Evolutionary conservation across 2,113 vertebrate genomes (phyloP), one percentile per base, ranked within the genome.

Genomic region (Triplophysa rosa): DNA sequence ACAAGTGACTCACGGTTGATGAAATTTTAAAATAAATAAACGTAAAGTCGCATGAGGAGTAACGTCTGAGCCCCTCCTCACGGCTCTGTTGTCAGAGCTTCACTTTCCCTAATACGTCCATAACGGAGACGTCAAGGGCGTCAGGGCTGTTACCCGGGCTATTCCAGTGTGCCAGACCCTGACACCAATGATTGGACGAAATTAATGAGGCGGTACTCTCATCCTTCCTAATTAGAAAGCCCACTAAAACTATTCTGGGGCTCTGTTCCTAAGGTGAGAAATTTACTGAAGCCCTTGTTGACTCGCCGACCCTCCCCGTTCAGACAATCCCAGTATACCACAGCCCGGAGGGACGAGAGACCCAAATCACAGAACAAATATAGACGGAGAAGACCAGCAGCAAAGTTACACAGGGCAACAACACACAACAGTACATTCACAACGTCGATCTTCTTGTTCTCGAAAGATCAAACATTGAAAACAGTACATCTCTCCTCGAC

Each of bases 141-240:
- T 91, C 88, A 89, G 93, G 90, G 87, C 91, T 92, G 92, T 94
- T 92, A 92, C 94, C 92, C 93, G 91, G 90, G 91, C 93, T 98
- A 96, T 96, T 98, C 95, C 96, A 90, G 94, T 93, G 92, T 92
- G 87, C 89, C 88, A 89, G 83, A 90, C 89, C 89, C 89, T 88
- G 89, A 90, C 86, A 80, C 90, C 78, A 91, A 94, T 95, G 95
- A 96, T 95, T 93, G 94, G 88, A 88, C 83, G 90, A 93, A 94
- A 95, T 96, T 97, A 95, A 95, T 93, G 93, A 93, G 92, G 86
- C 86, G 68, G 92, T 87, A 91, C 92, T 89, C 91, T 95, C 95
- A 94, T 93, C 92, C 77, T 47, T 94, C 89, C 89, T 94, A 95
- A 96, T 95, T 95, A 95, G 94, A 94, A 95, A 94, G 93, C 95